Base-by-base conservation (phyloP, 2,888 invertebrate species). In the Nemotelus nigrinus region DNA sequence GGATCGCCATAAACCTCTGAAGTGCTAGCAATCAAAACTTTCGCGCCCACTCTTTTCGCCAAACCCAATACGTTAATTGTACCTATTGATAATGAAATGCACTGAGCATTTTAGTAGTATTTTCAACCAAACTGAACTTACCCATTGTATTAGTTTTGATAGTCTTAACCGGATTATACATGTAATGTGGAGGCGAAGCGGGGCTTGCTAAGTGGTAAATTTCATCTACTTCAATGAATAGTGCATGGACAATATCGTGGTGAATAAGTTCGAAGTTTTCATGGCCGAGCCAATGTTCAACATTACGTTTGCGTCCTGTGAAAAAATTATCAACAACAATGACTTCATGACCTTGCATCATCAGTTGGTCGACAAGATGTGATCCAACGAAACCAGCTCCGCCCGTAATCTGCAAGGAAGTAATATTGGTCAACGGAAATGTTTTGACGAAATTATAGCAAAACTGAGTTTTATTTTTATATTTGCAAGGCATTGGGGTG, bases 1-100 rank as follows among this genome's bases (percentile, higher is more conserved):
- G 99, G 99, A 89, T 99, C 99, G 7, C 99, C 99, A 86, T 99
- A 99, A 0, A 99, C 97, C 88, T 99, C 99, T 0, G 98, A 99
- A 2, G 99, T 99, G 83, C 98, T 99, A 7, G 99, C 99, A 85
- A 99, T 95, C 79, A 99, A 88, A 76, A 99, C 93, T 85, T 93
- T 93, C 5, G 98, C 98, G 83, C 96, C 94, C 57, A 97, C 96
- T 81, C 98, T 90, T 85, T 97, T 94, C 0, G 98, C 98, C 81
- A 99, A 88, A 72, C 96, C 96, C 83, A 97, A 89, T 89, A 97
- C 94, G 88, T 97, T 97, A 79, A 97, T 96, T 47, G 97, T 97
- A 75, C 96, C 81, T 81, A 41, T 47, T 44, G n/a, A 50, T 63
- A 63, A 58, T 57, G 39, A 25, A 44, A 45, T 25, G 25, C 3